Percentiles rank a stretch among this genome's conserved stretches.
Conservation (phyloP, 2,113 vertebrate species). For the Lichenostomus cassidix region DNA sequence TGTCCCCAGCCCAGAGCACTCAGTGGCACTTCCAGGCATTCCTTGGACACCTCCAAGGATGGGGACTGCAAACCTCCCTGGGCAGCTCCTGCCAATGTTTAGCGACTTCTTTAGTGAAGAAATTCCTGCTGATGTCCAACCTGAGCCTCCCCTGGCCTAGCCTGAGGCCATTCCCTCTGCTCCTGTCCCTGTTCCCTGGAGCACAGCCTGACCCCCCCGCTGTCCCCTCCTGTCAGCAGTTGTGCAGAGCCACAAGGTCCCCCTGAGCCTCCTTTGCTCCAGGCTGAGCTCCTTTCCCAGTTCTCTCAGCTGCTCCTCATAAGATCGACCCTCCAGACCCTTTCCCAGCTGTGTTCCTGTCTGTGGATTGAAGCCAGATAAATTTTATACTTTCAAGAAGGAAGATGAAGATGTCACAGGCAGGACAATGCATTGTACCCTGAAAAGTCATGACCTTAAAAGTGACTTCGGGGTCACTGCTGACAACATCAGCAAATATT, state of each 20-base stretch:
- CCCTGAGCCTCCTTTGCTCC: neutral
- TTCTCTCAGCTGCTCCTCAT: neutral
- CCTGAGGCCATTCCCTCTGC: neutral
- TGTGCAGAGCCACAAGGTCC: neutral
- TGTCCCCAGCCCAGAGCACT: neutral
- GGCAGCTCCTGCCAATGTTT: neutral
- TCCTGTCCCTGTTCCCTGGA: neutral
- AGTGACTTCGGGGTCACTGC: neutral
- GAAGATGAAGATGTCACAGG: neutral
- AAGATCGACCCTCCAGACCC: neutral
- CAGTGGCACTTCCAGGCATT: accelerated
- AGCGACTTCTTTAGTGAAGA: accelerated
- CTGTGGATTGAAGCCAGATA: neutral
- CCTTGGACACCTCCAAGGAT: neutral
- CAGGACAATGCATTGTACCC: neutral
- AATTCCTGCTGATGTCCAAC: neutral
- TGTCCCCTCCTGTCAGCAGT: neutral
- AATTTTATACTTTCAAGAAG: neutral
- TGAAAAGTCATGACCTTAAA: neutral
- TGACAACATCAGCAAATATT: neutral
- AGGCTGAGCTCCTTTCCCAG: neutral
- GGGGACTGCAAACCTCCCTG: neutral
- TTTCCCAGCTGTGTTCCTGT: neutral
- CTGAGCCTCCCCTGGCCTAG: neutral
- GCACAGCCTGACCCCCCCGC: neutral